Base-by-base conservation (phyloP, 92 coral and sea anemone genomes). In the Palythoa grandiflora region DNA sequence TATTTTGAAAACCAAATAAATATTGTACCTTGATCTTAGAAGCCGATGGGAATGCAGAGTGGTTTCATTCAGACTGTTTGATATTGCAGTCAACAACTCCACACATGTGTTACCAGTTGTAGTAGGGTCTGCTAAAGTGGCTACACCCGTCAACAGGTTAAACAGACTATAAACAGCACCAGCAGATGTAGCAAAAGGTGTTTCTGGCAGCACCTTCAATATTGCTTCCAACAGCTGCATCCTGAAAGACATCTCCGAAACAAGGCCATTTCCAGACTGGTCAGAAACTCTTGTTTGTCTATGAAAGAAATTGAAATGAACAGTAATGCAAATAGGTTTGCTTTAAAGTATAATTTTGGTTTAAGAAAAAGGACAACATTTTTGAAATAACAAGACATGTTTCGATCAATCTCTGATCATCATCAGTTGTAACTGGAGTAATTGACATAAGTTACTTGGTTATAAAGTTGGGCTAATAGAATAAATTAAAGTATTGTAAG, bases 81-180 rank as follows among this genome's bases (percentile, higher is more conserved):
- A 94, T 40, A 96, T 75, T 59, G 88, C 89, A 66, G 93, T 91
- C 86, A 96, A 88, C 59, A 96, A 71, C 51, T 95, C 96, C 91
- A 96, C 91, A 60, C 99, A 96, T 14, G 88, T 90, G 44, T 54
- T 68, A 15, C 94, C 93, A 16, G 98, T 86, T 28, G 87, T 73
- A 3, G 90, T 89, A 11, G 93, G 77, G 55, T 93, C 93, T 57
- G 93, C 93, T 74, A 91, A 88, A 9, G 93, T 91, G 13, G 96
- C 94, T 71, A 92, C 83, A 3, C 98, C 98, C 48, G 91, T 88
- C 54, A 96, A 83, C 73, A 96, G 71, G 47, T 93, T 95, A 88
- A 95, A 96, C 36, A 96, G 86, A 91, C 95, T 92, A 38, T 94
- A 95, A 5, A 96, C 84, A 15, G 96, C 94, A 16, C 98, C 98